Evolutionary conservation across 2,113 vertebrate species (phyloP), one percentile per base, ranked within the genome.

Genomic region (Tursiops truncatus): DNA sequence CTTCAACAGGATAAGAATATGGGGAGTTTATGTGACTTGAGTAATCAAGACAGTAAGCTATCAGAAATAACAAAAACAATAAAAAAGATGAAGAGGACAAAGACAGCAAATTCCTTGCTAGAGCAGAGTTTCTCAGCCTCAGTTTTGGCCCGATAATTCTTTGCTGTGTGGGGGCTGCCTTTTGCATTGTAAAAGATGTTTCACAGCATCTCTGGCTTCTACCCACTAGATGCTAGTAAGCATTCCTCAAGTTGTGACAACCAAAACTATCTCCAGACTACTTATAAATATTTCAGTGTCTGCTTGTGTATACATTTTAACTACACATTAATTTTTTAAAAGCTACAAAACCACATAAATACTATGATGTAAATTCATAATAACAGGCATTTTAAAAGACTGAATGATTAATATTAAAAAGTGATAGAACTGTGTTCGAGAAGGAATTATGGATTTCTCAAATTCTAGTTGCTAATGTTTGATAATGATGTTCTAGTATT

Each of bases 401-500:
- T 86, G 31, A 87, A 62, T 60, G 13, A 53, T 68, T 93, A 60
- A 81, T 70, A 92, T 62, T 91, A 68, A 88, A 41, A 94, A 86
- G 79, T 44, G 17, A 68, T 44, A 63, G 89, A 95, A 67, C 1
- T 73, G 63, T 50, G 18, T 28, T 83, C 44, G 6, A 28, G 3
- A 47, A 90, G 50, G 28, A 86, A 93, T 90, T 87, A 56, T 0
- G 47, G 28, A 74, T 90, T 74, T 93, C 82, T 93, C 79, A 63
- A 89, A 71, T 77, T 84, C 36, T 74, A 90, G 74, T 81, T 93
- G 73, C 47, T 89, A 73, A 85, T 81, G 50, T 65, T 80, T 86
- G 12, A 21, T 81, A 81, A 81, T 80, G n/a, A 95, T 68, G 25
- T 70, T 81, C 86, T 62, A 93, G 26, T 67, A 91, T 58, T 86